Evolutionary conservation across 1,140 invertebrate genomes (phyloP), one percentile per base, ranked within the genome.

Genomic region (Mycetomoellerius zeteki): DNA sequence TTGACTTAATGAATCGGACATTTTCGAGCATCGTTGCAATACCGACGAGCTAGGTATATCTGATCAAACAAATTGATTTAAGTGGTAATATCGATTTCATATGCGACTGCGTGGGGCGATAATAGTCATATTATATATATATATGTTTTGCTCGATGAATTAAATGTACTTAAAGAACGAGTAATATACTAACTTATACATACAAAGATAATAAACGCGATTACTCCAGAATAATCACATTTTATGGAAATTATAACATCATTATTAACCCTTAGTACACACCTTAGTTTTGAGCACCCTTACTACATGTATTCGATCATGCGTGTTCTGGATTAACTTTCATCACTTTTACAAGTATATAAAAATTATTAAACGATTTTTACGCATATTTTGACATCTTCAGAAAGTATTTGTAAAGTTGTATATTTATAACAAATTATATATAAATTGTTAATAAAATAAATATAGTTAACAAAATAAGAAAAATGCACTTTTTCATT

Each of bases 31-130:
- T 0, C 21, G 21, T 43, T 56, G 64, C 24, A 58, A 78, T 77
- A 64, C 72, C 80, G 67, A 52, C 62, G 16, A 56, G 58, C 71
- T 89, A 43, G 2, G 2, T 43, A 67, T 64, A 65, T 75, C 72
- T 30, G 24, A 88, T 62, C 84, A 67, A 85, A 86, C 87, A 82
- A 86, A 88, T 89, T 89, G 86, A 89, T 89, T 89, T 76, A 84
- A 73, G 30, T 72, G 21, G 50, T 85, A 56, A 82, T 62, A 69
- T 69, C 69, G 88, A 89, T 88, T 64, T 47, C 73, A 56, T 33
- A 52, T 33, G 30, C 52, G 47, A 21, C 60, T 50, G 21, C 37
- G 47, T 12, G 21, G 30, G n/a, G 2, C 27, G 47, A 78, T 78
- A 78, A 77, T 47, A 78, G 27, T 33, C n/a, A 16, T 33, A n/a